Evolutionary conservation across 2,888 invertebrate species (phyloP).

Genomic region (Agrypnus murinus): DNA sequence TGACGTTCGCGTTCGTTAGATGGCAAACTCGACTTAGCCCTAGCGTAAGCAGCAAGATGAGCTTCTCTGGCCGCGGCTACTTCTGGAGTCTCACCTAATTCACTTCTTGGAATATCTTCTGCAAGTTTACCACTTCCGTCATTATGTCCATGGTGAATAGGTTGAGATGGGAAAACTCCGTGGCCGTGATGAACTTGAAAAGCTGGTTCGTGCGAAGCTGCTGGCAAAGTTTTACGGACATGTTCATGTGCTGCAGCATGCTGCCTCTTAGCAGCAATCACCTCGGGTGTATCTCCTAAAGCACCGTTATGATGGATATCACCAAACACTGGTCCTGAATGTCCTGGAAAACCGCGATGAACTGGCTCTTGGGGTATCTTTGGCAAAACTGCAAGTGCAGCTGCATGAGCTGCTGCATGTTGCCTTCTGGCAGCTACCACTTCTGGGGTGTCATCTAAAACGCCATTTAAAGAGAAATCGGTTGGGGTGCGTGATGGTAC

Average conservation of each 20-base stretch:
- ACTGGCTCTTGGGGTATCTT: conserved; percentile 7
- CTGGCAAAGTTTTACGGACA: conserved; percentile 21
- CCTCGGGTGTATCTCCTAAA: conserved; percentile 45
- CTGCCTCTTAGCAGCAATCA: conserved; percentile 41
- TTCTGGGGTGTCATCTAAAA: conserved; percentile 44
- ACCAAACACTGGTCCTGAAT: not conserved
- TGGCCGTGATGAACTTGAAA: conserved; percentile 1
- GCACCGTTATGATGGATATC: conserved; percentile 8
- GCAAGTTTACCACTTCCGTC: conserved; percentile 46
- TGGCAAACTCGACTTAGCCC: conserved; percentile 49
- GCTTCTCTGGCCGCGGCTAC: conserved; percentile 59
- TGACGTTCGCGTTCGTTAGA: no score
- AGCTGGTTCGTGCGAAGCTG: not conserved
- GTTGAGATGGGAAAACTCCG: not conserved
- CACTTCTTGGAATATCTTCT: conserved; percentile 58
- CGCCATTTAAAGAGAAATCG: not conserved
- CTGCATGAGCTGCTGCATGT: conserved; percentile 43
- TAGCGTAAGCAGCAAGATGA: conserved; percentile 56
- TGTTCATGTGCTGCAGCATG: conserved; percentile 42
- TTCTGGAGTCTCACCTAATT: conserved; percentile 60
- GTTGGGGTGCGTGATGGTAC: no score
- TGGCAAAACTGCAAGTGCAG: conserved; percentile 26
- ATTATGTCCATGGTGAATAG: not conserved
- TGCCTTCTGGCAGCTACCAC: conserved; percentile 38
- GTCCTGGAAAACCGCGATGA: not conserved